Evolutionary conservation across 2,888 invertebrate species (phyloP), one percentile per base, ranked within the genome.

Genomic region (Ptychoptera contaminata): DNA sequence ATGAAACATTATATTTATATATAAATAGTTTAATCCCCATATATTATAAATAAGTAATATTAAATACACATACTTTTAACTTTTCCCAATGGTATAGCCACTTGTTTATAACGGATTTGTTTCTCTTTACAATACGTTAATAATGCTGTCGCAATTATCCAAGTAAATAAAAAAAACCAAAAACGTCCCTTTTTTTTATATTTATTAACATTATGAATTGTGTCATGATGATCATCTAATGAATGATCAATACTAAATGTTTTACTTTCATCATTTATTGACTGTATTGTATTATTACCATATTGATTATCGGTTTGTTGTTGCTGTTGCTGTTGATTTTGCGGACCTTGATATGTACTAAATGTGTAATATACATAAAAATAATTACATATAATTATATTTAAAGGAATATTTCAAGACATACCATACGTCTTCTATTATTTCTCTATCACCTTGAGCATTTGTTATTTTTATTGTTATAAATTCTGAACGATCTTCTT

Each of bases 71-170:
- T 46, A 65, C 65, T 52, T 52, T 61, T 63, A 15, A 55, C 56
- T 32, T 53, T 54, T 1, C 56, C 53, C 14, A 54, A 54, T 3
- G 64, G 62, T 45, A 65, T 57, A 32, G 57, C 55, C 2, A 65
- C 39, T 31, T 62, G 61, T 45, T 61, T 61, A 46, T 58, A 55
- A 37, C 61, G 48, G 43, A 64, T 47, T 49, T 56, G 55, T 45
- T 66, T 66, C 48, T 66, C 65, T 2, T 57, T 57, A 42, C 59
- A 57, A 3, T 53, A 51, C 16, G 63, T 57, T n/a, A 65, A 48
- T 1, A 56, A 53, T 1, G 53, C 46, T 2, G 62, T 60, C 2
- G 58, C 55, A 11, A 61, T 49, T 4, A 57, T 8, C 65, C 65
- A 65, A 37, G 62, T 53, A 16, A 56, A n/a, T 30, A 63, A 35